Conservation (phyloP, 2,797 vertebrate species). For the Saguinus oedipus region DNA sequence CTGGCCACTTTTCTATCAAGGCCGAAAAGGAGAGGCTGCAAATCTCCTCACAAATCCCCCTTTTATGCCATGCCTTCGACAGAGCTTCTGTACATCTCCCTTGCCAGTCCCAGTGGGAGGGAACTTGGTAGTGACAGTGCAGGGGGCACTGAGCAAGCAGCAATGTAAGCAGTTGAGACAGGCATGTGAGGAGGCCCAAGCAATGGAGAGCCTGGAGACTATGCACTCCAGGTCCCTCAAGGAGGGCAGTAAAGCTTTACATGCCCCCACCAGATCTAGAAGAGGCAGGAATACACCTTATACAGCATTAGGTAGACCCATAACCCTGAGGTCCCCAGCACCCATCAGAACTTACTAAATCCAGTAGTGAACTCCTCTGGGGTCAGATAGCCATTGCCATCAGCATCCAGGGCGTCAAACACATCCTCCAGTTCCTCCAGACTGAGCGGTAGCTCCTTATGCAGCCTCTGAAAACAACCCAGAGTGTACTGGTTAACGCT, state of each 20-base stretch:
- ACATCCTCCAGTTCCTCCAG: slow-evolving; percentile 93
- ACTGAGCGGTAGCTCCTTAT: slow-evolving; percentile 90
- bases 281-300: no score
- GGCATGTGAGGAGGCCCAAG: background rate
- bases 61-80: background rate
- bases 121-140: no score
- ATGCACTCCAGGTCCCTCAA: background rate
- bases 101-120: background rate
- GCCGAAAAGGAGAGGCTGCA: background rate
- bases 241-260: background rate
- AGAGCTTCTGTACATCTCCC: background rate
- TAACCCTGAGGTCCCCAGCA: background rate
- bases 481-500: background rate
- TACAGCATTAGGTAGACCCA: background rate
- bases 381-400: slow-evolving; percentile 93
- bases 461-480: slow-evolving; percentile 88
- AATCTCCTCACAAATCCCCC: background rate
- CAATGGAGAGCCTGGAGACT: background rate
- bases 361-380: slow-evolving; percentile 93
- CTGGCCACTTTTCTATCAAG: background rate
- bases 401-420: slow-evolving; percentile 92
- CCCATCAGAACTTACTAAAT: slow-evolving; percentile 89
- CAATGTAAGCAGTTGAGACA: background rate
- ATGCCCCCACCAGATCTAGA: no score
- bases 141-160: background rate